Conservation (phyloP, 2,113 vertebrate species). For the Tonatia bakeri region DNA sequence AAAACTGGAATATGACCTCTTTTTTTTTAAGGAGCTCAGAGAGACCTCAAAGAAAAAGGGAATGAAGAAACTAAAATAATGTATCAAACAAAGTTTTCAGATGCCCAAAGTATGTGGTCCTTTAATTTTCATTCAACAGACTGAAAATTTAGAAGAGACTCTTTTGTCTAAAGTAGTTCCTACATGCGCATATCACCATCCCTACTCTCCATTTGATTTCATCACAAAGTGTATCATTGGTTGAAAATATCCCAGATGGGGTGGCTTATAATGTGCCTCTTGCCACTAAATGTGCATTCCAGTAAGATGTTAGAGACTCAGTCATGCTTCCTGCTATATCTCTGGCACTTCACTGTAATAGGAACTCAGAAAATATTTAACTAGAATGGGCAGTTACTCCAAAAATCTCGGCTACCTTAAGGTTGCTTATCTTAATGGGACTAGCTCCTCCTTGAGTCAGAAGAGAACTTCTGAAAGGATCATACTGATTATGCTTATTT, state of each 20-base stretch:
- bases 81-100: neutral
- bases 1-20: neutral
- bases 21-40: neutral
- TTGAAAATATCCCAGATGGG: neutral
- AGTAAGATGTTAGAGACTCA: neutral
- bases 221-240: neutral
- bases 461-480: constrained; percentile 4
- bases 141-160: neutral
- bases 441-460: constrained; percentile 6
- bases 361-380: neutral
- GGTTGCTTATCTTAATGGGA: neutral
- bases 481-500: neutral
- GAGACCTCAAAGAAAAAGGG: neutral
- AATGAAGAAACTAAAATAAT: neutral
- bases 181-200: fast-evolving
- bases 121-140: neutral
- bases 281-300: neutral
- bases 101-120: neutral
- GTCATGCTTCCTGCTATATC: neutral
- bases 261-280: neutral
- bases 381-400: neutral
- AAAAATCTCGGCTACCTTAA: neutral
- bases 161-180: neutral
- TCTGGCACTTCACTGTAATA: neutral
- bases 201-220: neutral